Percentiles rank a stretch among this genome's conserved stretches.
Evolutionary conservation across 64 coral and sea anemone genomes (phyloP).

Genomic region (Astreopora myriophthalma): DNA sequence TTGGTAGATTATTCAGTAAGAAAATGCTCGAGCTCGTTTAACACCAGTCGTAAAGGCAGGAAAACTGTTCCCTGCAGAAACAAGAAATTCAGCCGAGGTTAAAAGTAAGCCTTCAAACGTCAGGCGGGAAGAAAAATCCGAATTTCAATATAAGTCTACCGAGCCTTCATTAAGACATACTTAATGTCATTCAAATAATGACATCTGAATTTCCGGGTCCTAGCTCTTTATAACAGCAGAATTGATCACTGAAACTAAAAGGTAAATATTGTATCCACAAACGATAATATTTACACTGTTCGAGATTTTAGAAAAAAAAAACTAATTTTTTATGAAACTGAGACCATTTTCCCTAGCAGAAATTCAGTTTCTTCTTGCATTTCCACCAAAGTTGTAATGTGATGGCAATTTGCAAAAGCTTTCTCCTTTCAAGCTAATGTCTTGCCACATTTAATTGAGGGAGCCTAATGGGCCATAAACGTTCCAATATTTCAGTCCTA

Average conservation of each 20-base stretch:
- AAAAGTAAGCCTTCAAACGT: no score
- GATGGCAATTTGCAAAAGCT: not conserved
- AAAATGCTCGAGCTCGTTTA: no score
- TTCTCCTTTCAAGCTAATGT: not conserved
- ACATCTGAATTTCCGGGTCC: not conserved
- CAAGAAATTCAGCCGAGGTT: no score
- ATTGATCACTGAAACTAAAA: not conserved
- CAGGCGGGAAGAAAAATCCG: no score
- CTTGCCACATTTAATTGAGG: not conserved
- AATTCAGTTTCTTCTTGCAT: not conserved
- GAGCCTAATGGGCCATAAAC: not conserved
- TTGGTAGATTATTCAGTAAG: no score
- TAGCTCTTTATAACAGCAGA: not conserved
- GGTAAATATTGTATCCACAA: not conserved
- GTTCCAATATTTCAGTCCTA: not conserved
- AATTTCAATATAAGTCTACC: no score
- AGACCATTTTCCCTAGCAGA: not conserved
- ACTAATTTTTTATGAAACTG: not conserved
- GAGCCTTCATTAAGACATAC: no score
- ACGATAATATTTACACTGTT: not conserved
- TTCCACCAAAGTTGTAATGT: not conserved
- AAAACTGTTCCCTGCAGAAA: no score
- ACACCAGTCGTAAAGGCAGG: no score
- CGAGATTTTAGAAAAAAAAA: not conserved
- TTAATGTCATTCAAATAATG: conserved; percentile 9